Percentiles rank a stretch among this genome's conserved stretches.
phyloP scores from a whole-genome alignment of 2,888 invertebrate genomes.

The Limnephilus marmoratus region DNA sequence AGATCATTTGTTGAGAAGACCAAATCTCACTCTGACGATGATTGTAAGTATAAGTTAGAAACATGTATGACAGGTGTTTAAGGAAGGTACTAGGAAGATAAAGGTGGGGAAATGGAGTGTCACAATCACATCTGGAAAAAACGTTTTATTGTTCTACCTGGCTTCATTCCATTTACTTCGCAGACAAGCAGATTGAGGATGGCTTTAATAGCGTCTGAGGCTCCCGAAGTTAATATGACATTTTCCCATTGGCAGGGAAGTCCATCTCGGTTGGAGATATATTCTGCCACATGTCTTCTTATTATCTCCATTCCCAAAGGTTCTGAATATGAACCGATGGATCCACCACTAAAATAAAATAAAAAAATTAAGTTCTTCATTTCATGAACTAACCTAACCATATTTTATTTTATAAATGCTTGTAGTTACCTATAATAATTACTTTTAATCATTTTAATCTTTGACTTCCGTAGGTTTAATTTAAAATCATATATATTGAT shows the following conservation, averaged over 20 bases:
- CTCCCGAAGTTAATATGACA: conserved; percentile 91
- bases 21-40: background rate
- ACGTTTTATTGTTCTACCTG: conserved; percentile 70
- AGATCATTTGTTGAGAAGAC: background rate
- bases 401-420: too few relatives aligned
- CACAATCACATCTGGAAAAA: background rate
- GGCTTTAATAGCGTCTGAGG: conserved; percentile 95
- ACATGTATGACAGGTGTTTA: background rate
- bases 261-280: conserved; percentile 91
- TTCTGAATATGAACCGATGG: conserved; percentile 94
- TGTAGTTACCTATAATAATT: too few relatives aligned
- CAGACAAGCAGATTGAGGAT: conserved; percentile 85
- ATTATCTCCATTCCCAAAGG: conserved; percentile 94
- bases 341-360: conserved; percentile 80
- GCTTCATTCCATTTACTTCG: conserved; percentile 76
- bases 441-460: too few relatives aligned
- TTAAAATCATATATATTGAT: too few relatives aligned
- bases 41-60: background rate
- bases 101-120: background rate
- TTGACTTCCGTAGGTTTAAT: too few relatives aligned
- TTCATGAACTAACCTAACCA: too few relatives aligned
- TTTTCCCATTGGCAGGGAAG: conserved; percentile 85
- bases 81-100: background rate
- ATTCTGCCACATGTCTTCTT: conserved; percentile 90
- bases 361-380: too few relatives aligned